Percentiles rank a stretch among this genome's conserved stretches.
phyloP scores from a whole-genome alignment of 2,797 vertebrate species.

The Arrhamphus sclerolepis region DNA sequence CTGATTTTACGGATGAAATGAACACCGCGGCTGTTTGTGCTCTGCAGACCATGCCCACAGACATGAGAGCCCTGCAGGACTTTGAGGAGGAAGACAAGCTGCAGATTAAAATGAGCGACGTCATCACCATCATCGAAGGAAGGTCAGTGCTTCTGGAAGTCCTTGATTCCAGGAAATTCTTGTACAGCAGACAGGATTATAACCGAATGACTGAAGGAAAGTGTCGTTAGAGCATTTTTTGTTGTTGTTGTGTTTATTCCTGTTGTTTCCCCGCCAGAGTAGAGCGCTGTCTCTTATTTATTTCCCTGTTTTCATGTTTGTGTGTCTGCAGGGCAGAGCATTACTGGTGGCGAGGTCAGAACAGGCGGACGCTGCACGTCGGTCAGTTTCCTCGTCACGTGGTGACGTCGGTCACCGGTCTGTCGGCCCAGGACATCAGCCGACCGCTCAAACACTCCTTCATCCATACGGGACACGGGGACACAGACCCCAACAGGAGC shows the following conservation, averaged over 20 bases:
- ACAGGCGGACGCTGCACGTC: constrained; percentile 91
- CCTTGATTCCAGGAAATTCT: not conserved
- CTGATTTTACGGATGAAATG: too few relatives aligned
- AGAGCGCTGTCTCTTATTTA: too few relatives aligned
- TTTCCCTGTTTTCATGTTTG: not conserved
- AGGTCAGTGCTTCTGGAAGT: constrained; percentile 80
- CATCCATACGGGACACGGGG: constrained; percentile 98
- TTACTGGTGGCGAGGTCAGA: constrained; percentile 99
- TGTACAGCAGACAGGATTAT: not conserved
- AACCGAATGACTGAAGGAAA: too few relatives aligned
- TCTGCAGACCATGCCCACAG: constrained; percentile 92
- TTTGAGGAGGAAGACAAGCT: constrained; percentile 95
- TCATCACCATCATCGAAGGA: constrained; percentile 98
- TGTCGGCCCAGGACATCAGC: constrained; percentile 98
- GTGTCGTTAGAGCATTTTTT: too few relatives aligned
- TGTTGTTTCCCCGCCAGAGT: not conserved
- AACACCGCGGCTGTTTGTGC: not conserved
- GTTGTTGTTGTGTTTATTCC: not conserved
- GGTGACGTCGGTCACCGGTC: constrained; percentile 94
- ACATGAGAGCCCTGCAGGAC: constrained; percentile 97
- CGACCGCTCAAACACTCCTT: constrained; percentile 97
- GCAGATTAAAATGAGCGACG: constrained; percentile 91
- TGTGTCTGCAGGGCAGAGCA: constrained; percentile 89
- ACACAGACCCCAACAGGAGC: constrained; percentile 94
- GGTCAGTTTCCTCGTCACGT: constrained; percentile 96